These are phyloP conservation scores for Sebastes iracundus DNA, from an alignment of 2,797 vertebrate species.

Conservation along the genomic window DNA sequence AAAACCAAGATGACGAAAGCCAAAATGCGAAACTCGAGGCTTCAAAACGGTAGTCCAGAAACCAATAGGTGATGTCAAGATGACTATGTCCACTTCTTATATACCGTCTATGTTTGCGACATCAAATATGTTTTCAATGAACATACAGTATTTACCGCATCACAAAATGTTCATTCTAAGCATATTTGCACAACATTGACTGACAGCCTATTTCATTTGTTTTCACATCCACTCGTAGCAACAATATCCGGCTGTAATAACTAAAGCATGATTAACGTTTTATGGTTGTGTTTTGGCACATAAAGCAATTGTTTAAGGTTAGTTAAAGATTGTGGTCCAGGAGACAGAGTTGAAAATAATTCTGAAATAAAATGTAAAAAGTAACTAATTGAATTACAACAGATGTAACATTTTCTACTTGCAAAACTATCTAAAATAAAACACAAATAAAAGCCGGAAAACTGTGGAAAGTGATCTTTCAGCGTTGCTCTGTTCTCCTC, in stretches of 20 bases:
- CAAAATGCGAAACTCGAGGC: no score
- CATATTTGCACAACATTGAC: neutral
- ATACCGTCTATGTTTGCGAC: neutral
- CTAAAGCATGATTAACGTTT: neutral
- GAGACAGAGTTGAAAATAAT: neutral
- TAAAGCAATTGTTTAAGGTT: neutral
- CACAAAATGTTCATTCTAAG: neutral
- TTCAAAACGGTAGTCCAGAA: no score
- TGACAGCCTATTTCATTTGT: neutral
- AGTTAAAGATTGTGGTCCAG: neutral
- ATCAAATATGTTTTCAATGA: neutral
- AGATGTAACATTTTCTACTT: neutral
- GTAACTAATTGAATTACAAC: neutral
- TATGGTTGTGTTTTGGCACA: neutral
- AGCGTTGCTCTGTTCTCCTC: neutral
- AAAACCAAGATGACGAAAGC: no score
- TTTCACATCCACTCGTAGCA: neutral
- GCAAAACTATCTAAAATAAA: neutral
- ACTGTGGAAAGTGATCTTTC: neutral
- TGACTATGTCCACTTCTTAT: no score
- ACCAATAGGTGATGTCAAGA: rapidly evolving
- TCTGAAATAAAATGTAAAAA: neutral
- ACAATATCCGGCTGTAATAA: neutral
- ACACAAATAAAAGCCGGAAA: neutral
- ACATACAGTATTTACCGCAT: neutral